Percentiles rank a stretch among this genome's conserved stretches.
Evolutionary conservation across 1,140 invertebrate genomes (phyloP).

Genomic region (Drosophila melanica): DNA sequence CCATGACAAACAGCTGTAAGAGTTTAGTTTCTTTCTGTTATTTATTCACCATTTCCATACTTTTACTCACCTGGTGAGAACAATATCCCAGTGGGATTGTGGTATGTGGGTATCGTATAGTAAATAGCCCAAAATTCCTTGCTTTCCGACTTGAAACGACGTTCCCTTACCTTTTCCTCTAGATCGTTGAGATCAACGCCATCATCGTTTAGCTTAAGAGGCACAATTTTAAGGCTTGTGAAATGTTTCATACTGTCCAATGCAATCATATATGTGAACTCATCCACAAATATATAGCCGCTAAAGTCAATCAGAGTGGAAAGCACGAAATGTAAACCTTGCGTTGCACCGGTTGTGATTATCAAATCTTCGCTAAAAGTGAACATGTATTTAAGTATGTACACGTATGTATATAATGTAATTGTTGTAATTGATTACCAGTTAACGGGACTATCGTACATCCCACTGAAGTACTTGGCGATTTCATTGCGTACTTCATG

Average conservation of each 20-base stretch:
- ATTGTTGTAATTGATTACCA: slow-evolving; percentile 52
- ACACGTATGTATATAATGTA: too few species aligned
- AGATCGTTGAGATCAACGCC: slow-evolving; percentile 85
- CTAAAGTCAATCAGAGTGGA: slow-evolving; percentile 86
- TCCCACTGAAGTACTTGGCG: slow-evolving; percentile 84
- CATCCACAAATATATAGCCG: slow-evolving; percentile 88
- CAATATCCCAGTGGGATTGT: slow-evolving; percentile 87
- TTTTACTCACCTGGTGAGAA: slow-evolving; percentile 84
- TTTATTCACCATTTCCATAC: background rate
- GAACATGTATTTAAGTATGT: background rate
- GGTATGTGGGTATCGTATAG: slow-evolving; percentile 88
- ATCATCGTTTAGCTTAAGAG: slow-evolving; percentile 86
- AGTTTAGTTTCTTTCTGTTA: background rate
- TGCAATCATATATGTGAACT: slow-evolving; percentile 89
- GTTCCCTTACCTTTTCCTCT: slow-evolving; percentile 65
- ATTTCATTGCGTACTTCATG: slow-evolving; percentile 85
- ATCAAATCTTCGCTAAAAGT: slow-evolving; percentile 86
- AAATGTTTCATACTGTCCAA: slow-evolving; percentile 86
- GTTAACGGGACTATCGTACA: slow-evolving; percentile 84
- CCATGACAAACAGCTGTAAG: slow-evolving; percentile 84
- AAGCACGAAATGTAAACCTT: slow-evolving; percentile 87
- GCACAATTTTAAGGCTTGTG: slow-evolving; percentile 85
- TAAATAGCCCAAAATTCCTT: slow-evolving; percentile 87
- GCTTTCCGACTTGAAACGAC: slow-evolving; percentile 72
- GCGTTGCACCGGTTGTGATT: slow-evolving; percentile 87